Evolutionary conservation across 2,113 vertebrate genomes (phyloP), one percentile per base, ranked within the genome.

Genomic region (Phaethornis superciliosus): DNA sequence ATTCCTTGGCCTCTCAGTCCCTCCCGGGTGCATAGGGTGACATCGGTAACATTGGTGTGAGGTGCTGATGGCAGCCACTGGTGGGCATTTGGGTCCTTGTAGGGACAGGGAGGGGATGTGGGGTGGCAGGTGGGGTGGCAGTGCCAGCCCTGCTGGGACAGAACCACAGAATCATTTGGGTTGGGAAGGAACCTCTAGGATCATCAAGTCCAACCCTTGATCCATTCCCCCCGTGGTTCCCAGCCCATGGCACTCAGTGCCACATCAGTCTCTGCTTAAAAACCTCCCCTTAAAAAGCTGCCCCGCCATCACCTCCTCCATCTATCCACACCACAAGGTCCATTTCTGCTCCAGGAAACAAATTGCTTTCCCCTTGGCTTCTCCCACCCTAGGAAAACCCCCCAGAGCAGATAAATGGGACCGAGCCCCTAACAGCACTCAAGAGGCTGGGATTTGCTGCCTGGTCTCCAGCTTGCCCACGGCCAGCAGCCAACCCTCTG

Each of bases 401-500:
- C 0, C 49, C 67, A 46, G 72, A 78, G 81, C 60, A 89, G 92
- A 85, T 89, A 89, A 95, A 52, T 2, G 74, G 85, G 85, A 72
- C 81, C 77, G 68, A 1, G 0, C 3, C 1, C 8, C n/a, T n/a
- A n/a, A 56, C 51, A 9, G 8, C 0, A 11, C 71, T 8, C 2
- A 33, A 76, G 49, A 47, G 80, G 40, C 84, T 65, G 89, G 59
- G 55, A 69, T 69, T 74, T 49, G 46, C 55, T 5, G 46, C 92
- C 55, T 63, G 77, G 64, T 0, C 4, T 54, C 68, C 10, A 2
- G 3, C 32, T 65, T 0, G 1, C 75, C 54, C 0, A 0, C 92
- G 87, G 81, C 84, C 0, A 0, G 21, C 18, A 0, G 77, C 87
- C 94, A 94, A 22, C 71, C 46, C 44, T 80, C 63, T 1, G 0